These are phyloP conservation scores for Propithecus perrieri DNA, from an alignment of 2,797 vertebrate species.

Conservation along the genomic window DNA sequence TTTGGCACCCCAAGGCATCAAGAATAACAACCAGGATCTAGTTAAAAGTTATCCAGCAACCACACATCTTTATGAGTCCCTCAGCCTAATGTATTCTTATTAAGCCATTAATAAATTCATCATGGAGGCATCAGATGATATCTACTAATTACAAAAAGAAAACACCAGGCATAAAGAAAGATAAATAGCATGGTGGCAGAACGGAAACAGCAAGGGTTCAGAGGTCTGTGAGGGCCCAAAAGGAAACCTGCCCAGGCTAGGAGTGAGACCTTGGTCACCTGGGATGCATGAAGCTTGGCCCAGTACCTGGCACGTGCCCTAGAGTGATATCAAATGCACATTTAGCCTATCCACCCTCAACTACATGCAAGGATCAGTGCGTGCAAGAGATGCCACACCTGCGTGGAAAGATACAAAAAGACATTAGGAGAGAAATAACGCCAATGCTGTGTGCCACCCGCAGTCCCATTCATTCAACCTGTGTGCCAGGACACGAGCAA, in stretches of 20 bases:
- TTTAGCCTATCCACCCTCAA: not conserved
- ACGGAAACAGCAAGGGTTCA: not conserved
- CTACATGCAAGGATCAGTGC: accelerated
- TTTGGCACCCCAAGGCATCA: not conserved
- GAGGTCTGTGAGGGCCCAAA: accelerated
- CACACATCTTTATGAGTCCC: not conserved
- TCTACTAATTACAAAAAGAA: not conserved
- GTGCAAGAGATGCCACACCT: not conserved
- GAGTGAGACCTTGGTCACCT: not conserved
- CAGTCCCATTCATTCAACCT: not conserved
- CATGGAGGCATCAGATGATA: not conserved
- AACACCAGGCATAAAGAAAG: not conserved
- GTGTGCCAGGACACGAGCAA: accelerated
- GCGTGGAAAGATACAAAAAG: not conserved
- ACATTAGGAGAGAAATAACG: not conserved
- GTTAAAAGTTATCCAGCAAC: not conserved
- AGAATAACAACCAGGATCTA: not conserved
- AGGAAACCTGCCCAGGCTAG: not conserved
- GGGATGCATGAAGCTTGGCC: too few relatives aligned
- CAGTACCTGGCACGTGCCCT: not conserved
- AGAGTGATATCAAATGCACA: not conserved
- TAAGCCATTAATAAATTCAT: not conserved
- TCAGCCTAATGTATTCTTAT: not conserved
- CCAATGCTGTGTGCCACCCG: accelerated
- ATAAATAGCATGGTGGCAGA: not conserved